These are phyloP conservation scores for Danio kyathit DNA, from an alignment of 2,797 vertebrate species.

Conservation along the genomic window DNA sequence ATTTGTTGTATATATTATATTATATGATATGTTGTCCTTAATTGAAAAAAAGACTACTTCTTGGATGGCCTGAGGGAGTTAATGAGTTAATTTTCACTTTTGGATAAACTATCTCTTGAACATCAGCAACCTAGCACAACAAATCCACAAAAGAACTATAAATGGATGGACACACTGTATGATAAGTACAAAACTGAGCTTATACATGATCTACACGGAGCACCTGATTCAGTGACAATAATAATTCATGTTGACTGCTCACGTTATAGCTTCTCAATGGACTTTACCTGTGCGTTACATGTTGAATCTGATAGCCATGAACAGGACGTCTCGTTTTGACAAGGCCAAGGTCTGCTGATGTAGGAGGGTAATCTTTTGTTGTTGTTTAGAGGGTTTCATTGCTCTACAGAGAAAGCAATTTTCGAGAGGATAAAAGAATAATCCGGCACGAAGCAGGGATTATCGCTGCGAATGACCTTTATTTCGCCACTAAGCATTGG, in stretches of 20 bases:
- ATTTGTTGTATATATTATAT: no score
- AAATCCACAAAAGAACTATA: neutral
- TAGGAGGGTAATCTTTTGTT: slow-evolving; percentile 74
- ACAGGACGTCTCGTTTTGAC: slow-evolving; percentile 19
- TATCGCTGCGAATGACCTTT: slow-evolving; percentile 80
- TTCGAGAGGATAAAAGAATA: slow-evolving; percentile 78
- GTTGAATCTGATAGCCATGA: slow-evolving; percentile 11
- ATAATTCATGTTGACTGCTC: slow-evolving; percentile 9
- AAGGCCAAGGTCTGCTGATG: slow-evolving; percentile 39
- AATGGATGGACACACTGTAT: neutral
- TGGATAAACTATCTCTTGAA: neutral
- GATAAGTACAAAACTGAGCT: neutral
- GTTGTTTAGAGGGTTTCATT: slow-evolving; percentile 75
- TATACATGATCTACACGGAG: neutral
- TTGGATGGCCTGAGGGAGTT: no score
- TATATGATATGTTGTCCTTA: no score
- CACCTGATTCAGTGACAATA: neutral
- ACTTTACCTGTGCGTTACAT: neutral
- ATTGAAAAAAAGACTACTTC: no score
- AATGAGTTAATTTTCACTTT: neutral
- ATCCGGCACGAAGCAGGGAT: slow-evolving; percentile 79
- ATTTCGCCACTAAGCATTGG: slow-evolving; percentile 72
- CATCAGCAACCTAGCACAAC: neutral
- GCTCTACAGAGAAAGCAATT: slow-evolving; percentile 78
- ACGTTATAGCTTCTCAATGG: neutral